Evolutionary conservation across 1,140 invertebrate genomes (phyloP).

Genomic region (Helicoverpa zea): DNA sequence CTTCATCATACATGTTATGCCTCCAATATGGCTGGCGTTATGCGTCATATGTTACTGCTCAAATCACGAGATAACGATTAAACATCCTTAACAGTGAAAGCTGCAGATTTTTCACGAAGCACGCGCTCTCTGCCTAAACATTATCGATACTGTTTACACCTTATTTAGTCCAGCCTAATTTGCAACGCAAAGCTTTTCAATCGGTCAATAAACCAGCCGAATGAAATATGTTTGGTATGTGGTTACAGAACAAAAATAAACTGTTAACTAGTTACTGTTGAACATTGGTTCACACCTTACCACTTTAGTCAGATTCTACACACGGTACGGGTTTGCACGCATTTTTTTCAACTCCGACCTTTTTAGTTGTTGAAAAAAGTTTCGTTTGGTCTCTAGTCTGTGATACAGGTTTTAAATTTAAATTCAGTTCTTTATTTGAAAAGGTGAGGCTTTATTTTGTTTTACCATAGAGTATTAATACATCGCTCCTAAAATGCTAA

Average conservation of each 20-base stretch:
- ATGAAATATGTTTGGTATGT: conserved; percentile 66
- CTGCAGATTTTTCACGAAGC: neutral
- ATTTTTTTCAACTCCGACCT: conserved; percentile 45
- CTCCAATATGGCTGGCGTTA: neutral
- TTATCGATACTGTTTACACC: conserved; percentile 39
- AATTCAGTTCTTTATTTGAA: conserved; percentile 6
- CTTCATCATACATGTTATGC: too few species aligned
- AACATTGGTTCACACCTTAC: conserved; percentile 78
- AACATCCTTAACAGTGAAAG: conserved; percentile 16
- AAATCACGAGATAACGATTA: neutral
- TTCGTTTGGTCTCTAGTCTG: conserved; percentile 3
- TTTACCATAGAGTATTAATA: neutral
- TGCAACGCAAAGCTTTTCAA: conserved; percentile 46
- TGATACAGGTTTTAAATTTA: conserved; percentile 25
- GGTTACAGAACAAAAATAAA: conserved; percentile 80
- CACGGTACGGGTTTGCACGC: conserved; percentile 40
- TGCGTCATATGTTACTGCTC: neutral
- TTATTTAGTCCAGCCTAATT: conserved; percentile 31
- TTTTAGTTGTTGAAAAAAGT: conserved; percentile 54
- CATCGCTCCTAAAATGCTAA: conserved; percentile 15
- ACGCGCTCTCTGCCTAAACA: conserved; percentile 1
- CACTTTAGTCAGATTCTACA: conserved; percentile 66
- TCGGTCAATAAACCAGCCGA: conserved; percentile 44
- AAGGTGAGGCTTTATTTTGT: conserved; percentile 15
- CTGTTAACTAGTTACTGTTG: conserved; percentile 71